Percentiles rank a stretch among this genome's conserved stretches.
Conservation (phyloP, 2,113 vertebrate species). For the Alces alces region DNA sequence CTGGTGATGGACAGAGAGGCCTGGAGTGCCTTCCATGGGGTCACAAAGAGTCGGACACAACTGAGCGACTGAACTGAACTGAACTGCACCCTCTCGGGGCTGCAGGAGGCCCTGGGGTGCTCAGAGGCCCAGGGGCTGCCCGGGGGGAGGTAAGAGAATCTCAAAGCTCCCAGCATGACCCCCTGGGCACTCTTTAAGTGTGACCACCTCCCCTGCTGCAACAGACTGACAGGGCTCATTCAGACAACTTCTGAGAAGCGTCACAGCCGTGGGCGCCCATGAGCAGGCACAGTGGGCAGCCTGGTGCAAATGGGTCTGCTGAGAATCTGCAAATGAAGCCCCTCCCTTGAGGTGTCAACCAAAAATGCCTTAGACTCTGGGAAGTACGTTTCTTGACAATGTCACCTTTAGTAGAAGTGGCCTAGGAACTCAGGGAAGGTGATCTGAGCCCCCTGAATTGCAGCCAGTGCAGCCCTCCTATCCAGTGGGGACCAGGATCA, state of each 20-base stretch:
- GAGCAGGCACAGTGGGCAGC: background rate
- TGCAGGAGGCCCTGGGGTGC: background rate
- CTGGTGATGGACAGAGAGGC: background rate
- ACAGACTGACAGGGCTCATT: rapidly evolving
- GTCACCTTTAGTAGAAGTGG: too few relatives aligned
- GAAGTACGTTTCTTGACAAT: background rate
- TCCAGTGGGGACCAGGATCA: rapidly evolving
- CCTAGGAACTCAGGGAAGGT: background rate
- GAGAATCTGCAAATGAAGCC: background rate
- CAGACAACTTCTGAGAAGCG: rapidly evolving
- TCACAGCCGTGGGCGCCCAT: rapidly evolving
- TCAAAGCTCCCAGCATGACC: rapidly evolving
- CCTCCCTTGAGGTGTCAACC: background rate
- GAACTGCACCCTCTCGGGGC: background rate
- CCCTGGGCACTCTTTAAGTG: too few relatives aligned
- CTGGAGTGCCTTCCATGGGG: background rate
- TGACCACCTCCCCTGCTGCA: background rate
- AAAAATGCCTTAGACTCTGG: background rate
- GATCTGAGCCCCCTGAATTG: background rate
- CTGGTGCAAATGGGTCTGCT: rapidly evolving
- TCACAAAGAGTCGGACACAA: rapidly evolving
- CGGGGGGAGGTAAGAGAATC: rapidly evolving
- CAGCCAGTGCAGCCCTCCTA: background rate
- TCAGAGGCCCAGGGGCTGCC: background rate
- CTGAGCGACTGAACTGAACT: background rate